Percentiles rank a stretch among this genome's conserved stretches.
Evolutionary conservation across 2,797 vertebrate genomes (phyloP).

Genomic region (Xenopus petersii): DNA sequence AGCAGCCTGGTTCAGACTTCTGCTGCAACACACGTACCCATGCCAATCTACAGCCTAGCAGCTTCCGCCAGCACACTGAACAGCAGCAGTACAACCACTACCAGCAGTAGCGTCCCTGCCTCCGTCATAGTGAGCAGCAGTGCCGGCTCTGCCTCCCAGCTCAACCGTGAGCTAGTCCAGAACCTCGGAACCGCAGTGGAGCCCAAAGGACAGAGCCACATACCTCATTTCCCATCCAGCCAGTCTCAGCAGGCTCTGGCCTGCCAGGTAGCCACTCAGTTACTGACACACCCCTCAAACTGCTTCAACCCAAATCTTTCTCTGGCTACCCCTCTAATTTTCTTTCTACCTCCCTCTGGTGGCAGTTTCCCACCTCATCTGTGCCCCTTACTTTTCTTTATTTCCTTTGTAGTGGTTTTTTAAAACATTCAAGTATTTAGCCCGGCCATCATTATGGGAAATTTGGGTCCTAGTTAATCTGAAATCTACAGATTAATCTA

Average conservation of each 20-base stretch:
- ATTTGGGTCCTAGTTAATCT: too few relatives aligned
- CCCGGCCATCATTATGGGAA: too few relatives aligned
- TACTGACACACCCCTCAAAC: constrained; percentile 21
- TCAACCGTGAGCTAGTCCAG: constrained; percentile 75
- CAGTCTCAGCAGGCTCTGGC: constrained; percentile 80
- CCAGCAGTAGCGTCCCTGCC: constrained; percentile 73
- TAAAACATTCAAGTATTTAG: too few relatives aligned
- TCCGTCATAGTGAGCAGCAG: constrained; percentile 89
- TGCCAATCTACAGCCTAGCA: constrained; percentile 71
- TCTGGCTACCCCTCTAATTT: constrained; percentile 25
- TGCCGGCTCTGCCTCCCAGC: constrained; percentile 72
- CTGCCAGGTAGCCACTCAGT: constrained; percentile 81
- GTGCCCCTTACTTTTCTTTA: not conserved
- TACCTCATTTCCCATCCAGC: constrained; percentile 69
- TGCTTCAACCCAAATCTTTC: constrained; percentile 20
- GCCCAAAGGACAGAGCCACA: constrained; percentile 59
- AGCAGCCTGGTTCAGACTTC: constrained; percentile 50
- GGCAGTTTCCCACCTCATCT: constrained; percentile 12
- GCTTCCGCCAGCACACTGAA: constrained; percentile 55
- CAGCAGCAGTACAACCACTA: constrained; percentile 65
- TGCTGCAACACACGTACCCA: constrained; percentile 59
- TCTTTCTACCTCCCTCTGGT: constrained; percentile 9
- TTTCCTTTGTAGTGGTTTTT: not conserved
- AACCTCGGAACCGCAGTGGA: constrained; percentile 50
- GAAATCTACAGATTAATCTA: too few relatives aligned